Base-by-base conservation (phyloP, 2,797 vertebrate species). In the Alosa sapidissima region DNA sequence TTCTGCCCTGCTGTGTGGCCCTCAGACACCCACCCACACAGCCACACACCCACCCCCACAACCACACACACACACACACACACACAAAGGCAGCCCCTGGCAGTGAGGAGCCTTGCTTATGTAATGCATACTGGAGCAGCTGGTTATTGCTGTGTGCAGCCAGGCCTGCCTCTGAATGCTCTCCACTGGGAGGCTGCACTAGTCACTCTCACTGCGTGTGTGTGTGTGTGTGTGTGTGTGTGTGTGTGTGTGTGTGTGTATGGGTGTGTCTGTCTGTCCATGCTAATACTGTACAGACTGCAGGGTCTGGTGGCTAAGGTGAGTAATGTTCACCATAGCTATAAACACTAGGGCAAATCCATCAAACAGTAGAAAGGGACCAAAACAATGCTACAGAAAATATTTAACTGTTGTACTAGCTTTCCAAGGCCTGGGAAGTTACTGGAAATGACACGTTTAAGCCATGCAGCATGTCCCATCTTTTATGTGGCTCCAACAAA, bases 41-140 rank as follows among this genome's bases (percentile, higher is more conserved):
- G 8, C 1, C 62, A 13, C 24, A 33, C 3, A n/a, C 58, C 5
- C 60, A n/a, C n/a, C 3, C 60, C 24, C 13, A 62, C 60, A 28
- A n/a, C 60, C 62, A 65, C 62, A 65, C 62, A 65, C 62, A 33
- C 62, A 65, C 62, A 65, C 62, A 33, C 62, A 65, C 24, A 65
- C 62, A 65, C 62, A 65, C 24, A 68, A 7, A 36, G 28, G 28
- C n/a, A 28, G 65, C 11, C n/a, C 4, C 60, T 62, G 60, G 60
- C 62, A 33, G n/a, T 33, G 62, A 10, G n/a, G n/a, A 33, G 28
- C 24, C 24, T 11, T 33, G 62, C 62, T 33, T 68, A 33, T 68
- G 62, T 33, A 68, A 68, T 68, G 62, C 24, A 68, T 28, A 33
- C 24, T 33, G 62, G 24, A 68, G 28, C 62, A 68, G 24, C 28